Evolutionary conservation across 2,888 invertebrate genomes (phyloP).

Genomic region (Brachyopa scutellaris): DNA sequence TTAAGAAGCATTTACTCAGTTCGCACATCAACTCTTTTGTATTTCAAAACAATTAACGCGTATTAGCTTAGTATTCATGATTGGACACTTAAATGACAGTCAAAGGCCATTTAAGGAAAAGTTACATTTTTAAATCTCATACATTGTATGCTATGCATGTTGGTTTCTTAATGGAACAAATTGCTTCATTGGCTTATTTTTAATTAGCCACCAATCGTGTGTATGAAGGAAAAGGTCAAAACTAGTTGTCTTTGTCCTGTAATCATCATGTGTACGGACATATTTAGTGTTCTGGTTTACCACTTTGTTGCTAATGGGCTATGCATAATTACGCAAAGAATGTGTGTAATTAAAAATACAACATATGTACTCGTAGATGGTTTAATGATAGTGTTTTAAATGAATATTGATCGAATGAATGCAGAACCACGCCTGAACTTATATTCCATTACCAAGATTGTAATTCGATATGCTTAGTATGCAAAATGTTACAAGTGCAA

Average conservation of each 20-base stretch:
- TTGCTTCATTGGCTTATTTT: not conserved
- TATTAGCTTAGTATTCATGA: not conserved
- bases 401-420: not conserved
- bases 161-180: not conserved
- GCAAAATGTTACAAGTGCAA: too few relatives aligned
- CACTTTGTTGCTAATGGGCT: slow-evolving; percentile 3
- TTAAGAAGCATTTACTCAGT: not conserved
- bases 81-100: not conserved
- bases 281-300: not conserved
- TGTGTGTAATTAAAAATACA: not conserved
- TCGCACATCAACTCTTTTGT: slow-evolving; percentile 22
- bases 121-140: too few relatives aligned
- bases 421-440: slow-evolving; percentile 6
- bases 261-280: too few relatives aligned
- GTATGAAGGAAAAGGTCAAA: not conserved
- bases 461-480: too few relatives aligned
- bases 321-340: not conserved
- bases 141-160: too few relatives aligned
- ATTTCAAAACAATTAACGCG: too few relatives aligned
- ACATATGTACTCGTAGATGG: not conserved
- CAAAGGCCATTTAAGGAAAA: slow-evolving; percentile 6
- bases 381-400: not conserved
- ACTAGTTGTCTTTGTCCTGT: not conserved
- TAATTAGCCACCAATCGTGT: not conserved
- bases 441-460: too few relatives aligned